A percentile compares a stretch with the other conserved stretches of the same genome.
phyloP scores from a whole-genome alignment of 1,140 invertebrate species.

The Limonius californicus region DNA sequence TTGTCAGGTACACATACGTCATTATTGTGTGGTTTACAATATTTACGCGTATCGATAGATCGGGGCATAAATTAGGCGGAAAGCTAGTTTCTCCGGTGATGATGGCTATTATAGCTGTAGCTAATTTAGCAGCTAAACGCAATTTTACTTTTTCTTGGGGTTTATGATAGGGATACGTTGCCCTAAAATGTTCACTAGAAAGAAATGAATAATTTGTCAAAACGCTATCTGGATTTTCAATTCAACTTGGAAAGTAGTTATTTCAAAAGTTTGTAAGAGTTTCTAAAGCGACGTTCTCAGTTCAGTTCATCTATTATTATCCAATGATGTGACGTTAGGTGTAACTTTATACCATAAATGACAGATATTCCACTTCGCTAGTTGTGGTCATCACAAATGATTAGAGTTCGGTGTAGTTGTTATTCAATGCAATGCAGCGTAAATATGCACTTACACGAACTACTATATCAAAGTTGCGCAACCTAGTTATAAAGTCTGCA shows the following conservation, averaged over 20 bases:
- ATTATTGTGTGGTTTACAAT: no score
- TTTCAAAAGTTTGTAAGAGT: slow-evolving; percentile 7
- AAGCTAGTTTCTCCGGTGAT: no score
- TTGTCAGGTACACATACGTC: no score
- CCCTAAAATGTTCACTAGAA: no score
- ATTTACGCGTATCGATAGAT: no score
- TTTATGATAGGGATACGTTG: no score
- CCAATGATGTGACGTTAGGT: neutral
- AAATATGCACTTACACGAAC: neutral
- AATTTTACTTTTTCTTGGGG: no score
- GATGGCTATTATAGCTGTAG: no score
- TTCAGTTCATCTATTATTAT: slow-evolving; percentile 7
- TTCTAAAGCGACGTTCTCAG: slow-evolving; percentile 3
- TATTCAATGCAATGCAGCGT: neutral
- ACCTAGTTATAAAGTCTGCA: neutral
- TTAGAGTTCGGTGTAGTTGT: neutral
- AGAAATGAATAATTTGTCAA: neutral
- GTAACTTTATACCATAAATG: neutral
- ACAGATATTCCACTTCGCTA: slow-evolving; percentile 8
- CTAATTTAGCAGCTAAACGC: no score
- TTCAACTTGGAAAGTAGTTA: slow-evolving; percentile 2
- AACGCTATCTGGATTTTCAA: neutral
- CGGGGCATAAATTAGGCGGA: no score
- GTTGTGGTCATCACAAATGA: neutral
- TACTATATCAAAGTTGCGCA: neutral